Conservation (phyloP, 2,113 vertebrate genomes). For the Falcunculus frontatus region DNA sequence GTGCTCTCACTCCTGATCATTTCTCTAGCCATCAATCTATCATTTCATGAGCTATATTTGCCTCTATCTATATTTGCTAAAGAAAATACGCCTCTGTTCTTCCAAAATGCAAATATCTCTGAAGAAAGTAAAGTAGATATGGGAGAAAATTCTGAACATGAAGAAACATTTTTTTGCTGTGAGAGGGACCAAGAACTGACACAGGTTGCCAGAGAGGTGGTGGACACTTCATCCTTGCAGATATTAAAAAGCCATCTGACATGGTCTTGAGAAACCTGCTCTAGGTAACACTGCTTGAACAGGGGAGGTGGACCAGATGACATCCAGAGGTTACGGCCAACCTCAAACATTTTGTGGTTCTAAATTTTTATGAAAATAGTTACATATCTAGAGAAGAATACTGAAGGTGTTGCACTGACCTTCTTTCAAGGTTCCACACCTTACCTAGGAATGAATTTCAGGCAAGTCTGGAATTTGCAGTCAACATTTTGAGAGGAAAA, state of each 20-base stretch:
- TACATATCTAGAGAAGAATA: background rate
- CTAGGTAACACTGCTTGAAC: background rate
- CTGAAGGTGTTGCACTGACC: background rate
- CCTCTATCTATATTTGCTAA: background rate
- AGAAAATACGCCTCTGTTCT: background rate
- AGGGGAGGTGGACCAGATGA: background rate
- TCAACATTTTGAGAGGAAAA: background rate
- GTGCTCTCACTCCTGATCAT: rapidly evolving
- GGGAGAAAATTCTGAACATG: background rate
- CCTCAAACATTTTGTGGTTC: background rate
- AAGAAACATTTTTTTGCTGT: background rate
- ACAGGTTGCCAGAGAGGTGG: rapidly evolving
- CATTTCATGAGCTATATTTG: background rate
- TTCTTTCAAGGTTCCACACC: background rate
- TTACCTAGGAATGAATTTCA: background rate
- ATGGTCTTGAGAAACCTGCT: background rate
- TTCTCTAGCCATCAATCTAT: background rate
- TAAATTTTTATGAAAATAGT: background rate
- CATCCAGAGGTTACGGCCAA: background rate
- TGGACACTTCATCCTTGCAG: background rate
- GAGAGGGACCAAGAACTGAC: background rate
- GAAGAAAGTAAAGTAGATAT: background rate
- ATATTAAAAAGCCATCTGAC: background rate
- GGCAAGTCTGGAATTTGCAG: background rate
- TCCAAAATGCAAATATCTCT: background rate